A percentile compares a stretch with the other conserved stretches of the same genome.
Conservation (phyloP, 2,113 vertebrate genomes). For the Acrocephalus arundinaceus region DNA sequence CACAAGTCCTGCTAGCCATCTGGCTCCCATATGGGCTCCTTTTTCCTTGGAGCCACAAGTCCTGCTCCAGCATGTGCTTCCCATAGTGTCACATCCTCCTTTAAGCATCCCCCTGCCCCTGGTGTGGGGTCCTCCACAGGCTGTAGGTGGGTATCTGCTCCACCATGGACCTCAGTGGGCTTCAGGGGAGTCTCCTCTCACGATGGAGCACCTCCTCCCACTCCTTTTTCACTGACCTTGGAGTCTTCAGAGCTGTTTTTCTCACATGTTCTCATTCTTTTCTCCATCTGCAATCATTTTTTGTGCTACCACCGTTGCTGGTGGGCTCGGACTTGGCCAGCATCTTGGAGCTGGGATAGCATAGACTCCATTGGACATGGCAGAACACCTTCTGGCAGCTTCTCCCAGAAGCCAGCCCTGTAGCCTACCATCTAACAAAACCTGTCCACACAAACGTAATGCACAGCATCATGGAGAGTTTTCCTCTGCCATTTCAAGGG, state of each 20-base stretch:
- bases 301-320: background rate
- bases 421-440: background rate
- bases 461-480: background rate
- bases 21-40: background rate
- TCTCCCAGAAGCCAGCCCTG: background rate
- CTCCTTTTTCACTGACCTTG: background rate
- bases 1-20: background rate
- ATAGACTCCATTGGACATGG: too few relatives aligned
- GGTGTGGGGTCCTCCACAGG: background rate
- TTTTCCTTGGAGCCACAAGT: background rate
- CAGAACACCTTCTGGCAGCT: background rate
- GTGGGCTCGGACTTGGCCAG: background rate
- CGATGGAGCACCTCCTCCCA: fast-evolving
- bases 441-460: background rate
- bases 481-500: background rate
- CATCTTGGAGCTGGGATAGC: background rate
- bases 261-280: background rate
- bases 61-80: background rate
- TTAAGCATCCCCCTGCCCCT: background rate
- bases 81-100: background rate
- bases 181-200: background rate
- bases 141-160: background rate
- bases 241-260: background rate
- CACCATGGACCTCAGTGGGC: fast-evolving
- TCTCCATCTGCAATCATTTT: background rate